phyloP scores from a whole-genome alignment of 2,888 invertebrate species.

The Perizoma affinitatum region DNA sequence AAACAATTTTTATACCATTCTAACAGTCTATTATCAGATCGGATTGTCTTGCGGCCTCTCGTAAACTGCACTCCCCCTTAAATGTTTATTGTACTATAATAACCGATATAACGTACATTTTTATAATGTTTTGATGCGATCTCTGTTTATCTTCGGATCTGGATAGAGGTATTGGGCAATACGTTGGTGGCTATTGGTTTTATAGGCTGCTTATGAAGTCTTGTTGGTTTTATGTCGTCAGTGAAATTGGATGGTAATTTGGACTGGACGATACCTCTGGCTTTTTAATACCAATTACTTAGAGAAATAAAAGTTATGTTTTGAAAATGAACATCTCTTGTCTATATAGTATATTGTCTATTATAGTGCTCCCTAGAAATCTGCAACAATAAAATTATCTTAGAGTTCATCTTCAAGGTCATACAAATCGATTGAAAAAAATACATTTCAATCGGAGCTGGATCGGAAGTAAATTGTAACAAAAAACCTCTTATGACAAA shows the following conservation, averaged over 20 bases:
- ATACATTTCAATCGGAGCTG: too few relatives aligned
- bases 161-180: constrained; percentile 56
- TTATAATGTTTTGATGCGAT: constrained; percentile 70
- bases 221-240: constrained; percentile 34
- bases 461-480: too few relatives aligned
- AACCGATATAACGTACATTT: constrained; percentile 72
- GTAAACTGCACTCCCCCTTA: constrained; percentile 49
- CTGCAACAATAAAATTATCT: too few relatives aligned
- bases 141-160: constrained; percentile 71
- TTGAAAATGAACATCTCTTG: neutral
- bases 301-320: neutral
- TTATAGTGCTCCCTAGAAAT: too few relatives aligned
- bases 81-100: constrained; percentile 73
- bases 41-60: constrained; percentile 59
- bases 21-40: constrained; percentile 65
- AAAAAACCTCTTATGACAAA: too few relatives aligned
- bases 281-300: constrained; percentile 20
- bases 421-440: too few relatives aligned
- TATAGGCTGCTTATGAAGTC: constrained; percentile 44
- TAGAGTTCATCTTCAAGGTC: too few relatives aligned
- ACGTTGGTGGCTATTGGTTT: constrained; percentile 45
- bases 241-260: constrained; percentile 30
- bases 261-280: constrained; percentile 18
- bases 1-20: constrained; percentile 69
- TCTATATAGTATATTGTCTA: too few relatives aligned